phyloP scores from a whole-genome alignment of 1,140 invertebrate species.

The Aphaenogaster ashmeadi region DNA sequence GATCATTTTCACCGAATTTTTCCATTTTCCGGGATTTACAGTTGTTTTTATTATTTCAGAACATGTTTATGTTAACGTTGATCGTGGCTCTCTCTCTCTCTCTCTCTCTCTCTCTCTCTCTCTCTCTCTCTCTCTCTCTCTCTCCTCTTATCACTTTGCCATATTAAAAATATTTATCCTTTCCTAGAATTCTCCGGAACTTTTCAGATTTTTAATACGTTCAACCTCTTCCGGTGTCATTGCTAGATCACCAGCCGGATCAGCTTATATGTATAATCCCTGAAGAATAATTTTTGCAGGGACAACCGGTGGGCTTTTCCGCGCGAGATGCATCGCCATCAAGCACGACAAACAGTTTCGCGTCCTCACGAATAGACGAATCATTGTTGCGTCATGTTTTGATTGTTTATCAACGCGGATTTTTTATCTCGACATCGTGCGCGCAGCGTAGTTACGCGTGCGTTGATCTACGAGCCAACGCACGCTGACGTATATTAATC shows the following conservation, averaged over 20 bases:
- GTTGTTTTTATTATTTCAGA: conserved; percentile 5
- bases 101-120: no score
- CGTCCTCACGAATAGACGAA: conserved; percentile 7
- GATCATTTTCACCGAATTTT: neutral
- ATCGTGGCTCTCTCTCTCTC: neutral
- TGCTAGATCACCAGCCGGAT: neutral
- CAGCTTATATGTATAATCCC: neutral
- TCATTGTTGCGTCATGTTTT: conserved; percentile 55
- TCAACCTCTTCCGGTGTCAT: neutral
- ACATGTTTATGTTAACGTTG: neutral
- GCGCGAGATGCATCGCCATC: neutral
- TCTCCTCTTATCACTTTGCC: neutral
- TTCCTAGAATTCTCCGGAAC: neutral
- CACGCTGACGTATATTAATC: conserved; percentile 47
- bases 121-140: no score
- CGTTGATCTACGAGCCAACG: conserved; percentile 54
- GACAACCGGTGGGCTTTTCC: neutral
- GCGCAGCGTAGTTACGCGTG: conserved; percentile 34
- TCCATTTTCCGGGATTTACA: neutral
- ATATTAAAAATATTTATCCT: neutral
- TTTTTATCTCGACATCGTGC: conserved; percentile 52
- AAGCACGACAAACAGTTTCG: neutral
- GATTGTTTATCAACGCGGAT: conserved; percentile 48
- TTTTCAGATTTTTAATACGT: neutral
- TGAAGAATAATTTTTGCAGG: neutral